Percentiles rank a stretch among this genome's conserved stretches.
These are phyloP conservation scores for Telmatochromis sp. DNA, from an alignment of 2,113 vertebrate genomes.

Conservation along the genomic window DNA sequence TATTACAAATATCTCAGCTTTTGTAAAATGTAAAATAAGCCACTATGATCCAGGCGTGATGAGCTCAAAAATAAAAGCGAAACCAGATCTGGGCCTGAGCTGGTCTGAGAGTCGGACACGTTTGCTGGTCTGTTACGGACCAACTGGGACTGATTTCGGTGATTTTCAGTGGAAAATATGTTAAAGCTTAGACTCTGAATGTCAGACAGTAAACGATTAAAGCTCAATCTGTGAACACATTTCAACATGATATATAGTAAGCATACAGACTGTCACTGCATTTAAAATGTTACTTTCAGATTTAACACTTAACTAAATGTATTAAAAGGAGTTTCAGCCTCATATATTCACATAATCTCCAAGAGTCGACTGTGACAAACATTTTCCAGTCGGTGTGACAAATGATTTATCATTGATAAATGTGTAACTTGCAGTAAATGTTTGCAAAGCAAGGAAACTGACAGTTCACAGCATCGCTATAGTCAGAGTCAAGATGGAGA, in stretches of 20 bases:
- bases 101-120: rapidly evolving
- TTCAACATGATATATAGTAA: background rate
- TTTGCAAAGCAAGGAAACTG: background rate
- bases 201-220: background rate
- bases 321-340: background rate
- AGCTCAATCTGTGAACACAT: background rate
- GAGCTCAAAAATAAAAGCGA: background rate
- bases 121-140: background rate
- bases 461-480: background rate
- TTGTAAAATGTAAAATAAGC: background rate
- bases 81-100: background rate
- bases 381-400: background rate
- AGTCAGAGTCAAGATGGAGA: rapidly evolving
- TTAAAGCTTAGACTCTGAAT: background rate
- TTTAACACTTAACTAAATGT: background rate
- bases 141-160: rapidly evolving
- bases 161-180: background rate
- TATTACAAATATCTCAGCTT: background rate
- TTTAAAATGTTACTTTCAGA: background rate
- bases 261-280: background rate
- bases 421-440: background rate
- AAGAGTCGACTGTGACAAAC: rapidly evolving
- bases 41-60: background rate
- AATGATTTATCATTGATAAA: background rate
- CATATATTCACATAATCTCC: background rate